Conservation (phyloP, 2,113 vertebrate species). For the Callopanchax toddi region DNA sequence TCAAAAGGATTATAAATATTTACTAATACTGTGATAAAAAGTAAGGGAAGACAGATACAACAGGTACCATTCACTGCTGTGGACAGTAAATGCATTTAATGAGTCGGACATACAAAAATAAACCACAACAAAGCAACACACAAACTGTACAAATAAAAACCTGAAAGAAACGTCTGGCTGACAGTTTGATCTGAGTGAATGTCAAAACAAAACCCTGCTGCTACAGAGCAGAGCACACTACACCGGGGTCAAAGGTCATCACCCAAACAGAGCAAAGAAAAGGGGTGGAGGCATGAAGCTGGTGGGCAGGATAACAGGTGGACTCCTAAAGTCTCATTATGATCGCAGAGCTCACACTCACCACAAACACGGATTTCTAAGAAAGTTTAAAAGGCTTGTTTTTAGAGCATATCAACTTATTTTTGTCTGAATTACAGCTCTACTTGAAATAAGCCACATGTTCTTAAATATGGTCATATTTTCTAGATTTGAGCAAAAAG, state of each 20-base stretch:
- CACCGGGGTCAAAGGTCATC: slow-evolving; percentile 85
- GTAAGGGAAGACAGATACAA: slow-evolving; percentile 75
- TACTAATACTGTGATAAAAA: slow-evolving; percentile 67
- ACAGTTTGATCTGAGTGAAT: slow-evolving; percentile 88
- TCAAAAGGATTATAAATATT: slow-evolving; percentile 66
- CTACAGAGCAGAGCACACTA: slow-evolving; percentile 81
- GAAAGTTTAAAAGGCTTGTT: too few relatives aligned
- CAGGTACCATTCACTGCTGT: slow-evolving; percentile 73
- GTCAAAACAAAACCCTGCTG: slow-evolving; percentile 88
- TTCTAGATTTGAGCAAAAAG: too few relatives aligned
- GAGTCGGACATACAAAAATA: slow-evolving; percentile 80
- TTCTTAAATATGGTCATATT: too few relatives aligned
- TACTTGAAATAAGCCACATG: too few relatives aligned
- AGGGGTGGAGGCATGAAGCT: slow-evolving; percentile 80
- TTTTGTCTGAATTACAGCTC: too few relatives aligned
- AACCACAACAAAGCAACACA: slow-evolving; percentile 85
- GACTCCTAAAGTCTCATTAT: too few relatives aligned
- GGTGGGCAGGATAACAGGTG: too few relatives aligned
- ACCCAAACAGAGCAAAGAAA: slow-evolving; percentile 43
- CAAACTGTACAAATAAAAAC: slow-evolving; percentile 89
- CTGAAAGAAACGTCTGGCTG: slow-evolving; percentile 90
- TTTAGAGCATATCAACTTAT: too few relatives aligned
- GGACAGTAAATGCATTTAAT: slow-evolving; percentile 81
- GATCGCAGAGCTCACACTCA: too few relatives aligned
- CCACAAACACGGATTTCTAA: too few relatives aligned